These are phyloP conservation scores for Scyliorhinus canicula DNA, from an alignment of 2,797 vertebrate species.

Conservation along the genomic window DNA sequence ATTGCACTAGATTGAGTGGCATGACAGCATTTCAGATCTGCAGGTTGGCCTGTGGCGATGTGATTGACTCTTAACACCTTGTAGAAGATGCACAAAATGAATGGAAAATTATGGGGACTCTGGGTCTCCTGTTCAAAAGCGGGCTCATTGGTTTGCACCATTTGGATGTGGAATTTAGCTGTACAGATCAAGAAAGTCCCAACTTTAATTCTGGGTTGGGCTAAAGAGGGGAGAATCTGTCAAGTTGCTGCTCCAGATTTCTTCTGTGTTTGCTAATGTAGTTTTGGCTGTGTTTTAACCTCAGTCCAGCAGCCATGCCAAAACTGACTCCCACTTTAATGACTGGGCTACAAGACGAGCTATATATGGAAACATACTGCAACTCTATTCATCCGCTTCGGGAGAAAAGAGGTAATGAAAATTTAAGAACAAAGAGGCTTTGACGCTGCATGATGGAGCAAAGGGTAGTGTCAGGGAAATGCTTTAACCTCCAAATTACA, in stretches of 20 bases:
- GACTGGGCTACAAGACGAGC: not conserved
- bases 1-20: not conserved
- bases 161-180: not conserved
- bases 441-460: not conserved
- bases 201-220: not conserved
- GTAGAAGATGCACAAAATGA: not conserved
- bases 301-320: not conserved
- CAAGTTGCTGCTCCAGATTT: not conserved
- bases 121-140: no score
- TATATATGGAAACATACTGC: not conserved
- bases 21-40: not conserved
- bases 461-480: not conserved
- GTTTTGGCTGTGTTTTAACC: not conserved
- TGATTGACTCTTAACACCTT: not conserved
- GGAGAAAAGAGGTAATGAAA: not conserved
- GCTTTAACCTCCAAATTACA: not conserved
- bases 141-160: not conserved
- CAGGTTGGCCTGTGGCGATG: not conserved
- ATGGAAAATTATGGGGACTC: not conserved
- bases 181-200: not conserved
- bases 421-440: not conserved
- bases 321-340: not conserved
- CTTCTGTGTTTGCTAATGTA: not conserved
- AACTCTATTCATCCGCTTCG: no score
- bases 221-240: no score